phyloP scores from a whole-genome alignment of 2,888 invertebrate species.

The Stictocephala bisonia region DNA sequence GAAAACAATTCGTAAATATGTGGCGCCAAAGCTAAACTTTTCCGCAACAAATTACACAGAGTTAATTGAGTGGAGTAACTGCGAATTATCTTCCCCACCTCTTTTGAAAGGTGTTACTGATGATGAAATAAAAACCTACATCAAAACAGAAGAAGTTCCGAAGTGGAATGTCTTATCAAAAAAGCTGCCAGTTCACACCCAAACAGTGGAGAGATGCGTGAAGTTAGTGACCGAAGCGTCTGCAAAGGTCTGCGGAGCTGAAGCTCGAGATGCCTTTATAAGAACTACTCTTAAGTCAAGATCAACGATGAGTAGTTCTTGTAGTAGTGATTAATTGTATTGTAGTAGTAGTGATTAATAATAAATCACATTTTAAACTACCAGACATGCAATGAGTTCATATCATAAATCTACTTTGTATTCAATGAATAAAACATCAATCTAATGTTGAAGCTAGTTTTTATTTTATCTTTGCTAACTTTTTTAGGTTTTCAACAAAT shows the following conservation, averaged over 20 bases:
- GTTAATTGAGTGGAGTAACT: conserved; percentile 33
- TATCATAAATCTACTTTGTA: too few relatives aligned
- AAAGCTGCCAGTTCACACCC: conserved; percentile 49
- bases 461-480: too few relatives aligned
- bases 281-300: conserved; percentile 15
- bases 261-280: conserved; percentile 32
- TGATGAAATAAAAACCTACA: neutral
- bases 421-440: too few relatives aligned
- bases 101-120: conserved; percentile 28
- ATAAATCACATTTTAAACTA: too few relatives aligned
- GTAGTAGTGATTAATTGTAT: too few relatives aligned
- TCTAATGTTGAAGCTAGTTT: too few relatives aligned
- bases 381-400: too few relatives aligned
- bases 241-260: conserved; percentile 15
- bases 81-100: conserved; percentile 9
- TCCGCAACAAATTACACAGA: conserved; percentile 17
- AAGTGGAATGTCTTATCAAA: neutral
- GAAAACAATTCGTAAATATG: conserved; percentile 27
- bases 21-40: conserved; percentile 4
- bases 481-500: too few relatives aligned
- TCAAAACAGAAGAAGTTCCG: neutral
- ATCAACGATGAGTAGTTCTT: neutral
- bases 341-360: too few relatives aligned
- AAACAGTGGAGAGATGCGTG: conserved; percentile 49
- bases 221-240: conserved; percentile 41